Evolutionary conservation across 2,797 vertebrate species (phyloP).

Genomic region (Hemitrygon akajei): DNA sequence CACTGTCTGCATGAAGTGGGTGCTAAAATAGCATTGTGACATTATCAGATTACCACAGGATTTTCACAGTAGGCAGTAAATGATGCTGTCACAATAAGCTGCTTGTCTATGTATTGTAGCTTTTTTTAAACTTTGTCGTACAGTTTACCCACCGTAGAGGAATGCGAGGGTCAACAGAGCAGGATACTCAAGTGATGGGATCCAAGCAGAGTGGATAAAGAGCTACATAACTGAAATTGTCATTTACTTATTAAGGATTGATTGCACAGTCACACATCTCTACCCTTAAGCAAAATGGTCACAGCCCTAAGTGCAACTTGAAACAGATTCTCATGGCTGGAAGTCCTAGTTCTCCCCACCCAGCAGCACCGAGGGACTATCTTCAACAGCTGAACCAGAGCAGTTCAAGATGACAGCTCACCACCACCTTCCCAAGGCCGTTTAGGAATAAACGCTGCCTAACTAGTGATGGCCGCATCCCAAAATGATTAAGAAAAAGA

Average conservation of each 20-base stretch:
- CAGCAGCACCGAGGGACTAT: too few relatives aligned
- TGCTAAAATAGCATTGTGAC: conserved; percentile 46
- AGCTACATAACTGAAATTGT: neutral
- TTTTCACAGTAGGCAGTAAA: conserved; percentile 61
- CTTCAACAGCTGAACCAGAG: too few relatives aligned
- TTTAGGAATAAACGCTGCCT: too few relatives aligned
- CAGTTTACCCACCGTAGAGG: neutral
- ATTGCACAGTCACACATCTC: neutral
- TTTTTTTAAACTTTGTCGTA: neutral
- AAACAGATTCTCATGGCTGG: too few relatives aligned
- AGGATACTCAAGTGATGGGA: neutral
- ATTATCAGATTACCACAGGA: conserved; percentile 53
- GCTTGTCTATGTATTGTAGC: neutral
- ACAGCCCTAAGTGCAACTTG: neutral
- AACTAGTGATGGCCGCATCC: too few relatives aligned
- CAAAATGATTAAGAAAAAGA: too few relatives aligned
- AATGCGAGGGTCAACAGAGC: neutral
- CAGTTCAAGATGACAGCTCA: too few relatives aligned
- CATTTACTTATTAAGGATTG: neutral
- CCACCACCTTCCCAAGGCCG: too few relatives aligned
- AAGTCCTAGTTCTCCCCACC: too few relatives aligned
- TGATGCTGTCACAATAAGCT: conserved; percentile 42
- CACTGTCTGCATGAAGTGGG: conserved; percentile 47
- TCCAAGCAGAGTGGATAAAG: neutral
- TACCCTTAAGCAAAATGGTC: neutral